These are phyloP conservation scores for Puma concolor DNA, from an alignment of 2,113 vertebrate species.

Conservation along the genomic window DNA sequence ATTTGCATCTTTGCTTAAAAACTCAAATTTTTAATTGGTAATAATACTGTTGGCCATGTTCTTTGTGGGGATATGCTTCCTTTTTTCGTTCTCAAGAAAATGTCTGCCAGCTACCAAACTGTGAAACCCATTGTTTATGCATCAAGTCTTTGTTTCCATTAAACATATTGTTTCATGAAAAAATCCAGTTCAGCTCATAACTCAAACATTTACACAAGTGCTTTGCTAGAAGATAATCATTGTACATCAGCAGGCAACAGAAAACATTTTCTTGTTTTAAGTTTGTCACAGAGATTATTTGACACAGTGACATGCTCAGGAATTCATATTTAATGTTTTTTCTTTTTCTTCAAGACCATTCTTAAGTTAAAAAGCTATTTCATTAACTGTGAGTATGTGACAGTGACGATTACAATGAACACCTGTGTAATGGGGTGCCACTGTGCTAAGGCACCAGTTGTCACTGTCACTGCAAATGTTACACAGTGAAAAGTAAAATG, in stretches of 20 bases:
- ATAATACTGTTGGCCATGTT: neutral
- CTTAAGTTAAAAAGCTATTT: neutral
- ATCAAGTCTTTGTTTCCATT: neutral
- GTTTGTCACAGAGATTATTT: neutral
- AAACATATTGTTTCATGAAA: neutral
- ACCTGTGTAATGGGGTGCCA: neutral
- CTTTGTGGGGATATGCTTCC: neutral
- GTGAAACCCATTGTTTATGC: neutral
- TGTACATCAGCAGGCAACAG: neutral
- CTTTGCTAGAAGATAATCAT: neutral
- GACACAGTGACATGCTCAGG: neutral
- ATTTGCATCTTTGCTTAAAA: neutral
- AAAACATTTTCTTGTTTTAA: neutral
- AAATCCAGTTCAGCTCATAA: neutral
- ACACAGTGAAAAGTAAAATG: neutral
- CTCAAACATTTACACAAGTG: neutral
- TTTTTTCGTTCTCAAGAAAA: neutral
- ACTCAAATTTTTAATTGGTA: neutral
- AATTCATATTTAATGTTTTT: neutral
- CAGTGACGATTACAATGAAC: neutral
- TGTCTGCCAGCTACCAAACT: neutral
- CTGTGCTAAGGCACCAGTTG: neutral
- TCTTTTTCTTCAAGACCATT: neutral
- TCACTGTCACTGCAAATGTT: neutral
- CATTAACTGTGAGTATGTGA: neutral